Evolutionary conservation across 1,140 invertebrate species (phyloP).

Genomic region (Leptopilina boulardi): DNA sequence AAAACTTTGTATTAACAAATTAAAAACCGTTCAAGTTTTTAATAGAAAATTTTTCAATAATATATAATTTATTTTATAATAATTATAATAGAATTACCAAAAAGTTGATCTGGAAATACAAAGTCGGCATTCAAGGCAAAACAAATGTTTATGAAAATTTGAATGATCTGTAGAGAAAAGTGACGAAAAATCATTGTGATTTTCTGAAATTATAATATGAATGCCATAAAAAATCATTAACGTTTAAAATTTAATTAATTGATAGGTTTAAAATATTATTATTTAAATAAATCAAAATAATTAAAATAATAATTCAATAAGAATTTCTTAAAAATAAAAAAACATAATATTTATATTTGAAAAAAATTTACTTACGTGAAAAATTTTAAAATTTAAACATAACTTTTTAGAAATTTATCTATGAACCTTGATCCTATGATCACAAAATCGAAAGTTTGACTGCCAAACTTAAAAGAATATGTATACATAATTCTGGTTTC

Average conservation of each 20-base stretch:
- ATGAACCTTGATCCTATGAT: background rate
- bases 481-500: background rate
- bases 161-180: background rate
- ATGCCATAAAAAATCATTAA: too few relatives aligned
- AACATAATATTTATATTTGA: too few relatives aligned
- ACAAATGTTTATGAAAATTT: background rate
- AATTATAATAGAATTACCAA: background rate
- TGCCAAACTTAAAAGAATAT: background rate
- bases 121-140: background rate
- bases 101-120: background rate
- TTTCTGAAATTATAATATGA: slow-evolving; percentile 8
- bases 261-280: too few relatives aligned
- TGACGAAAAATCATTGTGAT: background rate
- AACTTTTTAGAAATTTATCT: background rate
- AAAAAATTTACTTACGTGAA: too few relatives aligned
- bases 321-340: too few relatives aligned
- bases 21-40: too few relatives aligned
- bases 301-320: too few relatives aligned
- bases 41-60: too few relatives aligned
- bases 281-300: too few relatives aligned
- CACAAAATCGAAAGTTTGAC: background rate
- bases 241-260: too few relatives aligned
- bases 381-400: background rate
- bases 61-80: background rate
- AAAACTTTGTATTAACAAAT: too few relatives aligned